Evolutionary conservation across 2,888 invertebrate genomes (phyloP).

Genomic region (Athalia rosae): DNA sequence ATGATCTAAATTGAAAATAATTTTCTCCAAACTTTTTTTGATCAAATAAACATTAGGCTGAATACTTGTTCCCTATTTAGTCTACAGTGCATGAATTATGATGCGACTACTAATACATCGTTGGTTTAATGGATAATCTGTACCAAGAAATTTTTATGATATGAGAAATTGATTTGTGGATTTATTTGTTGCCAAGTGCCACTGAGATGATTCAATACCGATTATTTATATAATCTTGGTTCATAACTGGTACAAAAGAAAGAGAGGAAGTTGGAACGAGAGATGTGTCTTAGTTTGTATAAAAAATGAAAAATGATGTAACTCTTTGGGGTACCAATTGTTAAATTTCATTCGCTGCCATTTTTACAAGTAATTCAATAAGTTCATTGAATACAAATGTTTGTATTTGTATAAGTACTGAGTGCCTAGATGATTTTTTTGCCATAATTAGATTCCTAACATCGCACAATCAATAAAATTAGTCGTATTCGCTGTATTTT

Average conservation of each 20-base stretch:
- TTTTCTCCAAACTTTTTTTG: background rate
- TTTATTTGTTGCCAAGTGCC: background rate
- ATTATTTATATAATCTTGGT: background rate
- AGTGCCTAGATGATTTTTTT: background rate
- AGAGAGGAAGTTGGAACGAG: slow-evolving; percentile 30
- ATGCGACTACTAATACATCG: background rate
- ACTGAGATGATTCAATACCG: slow-evolving; percentile 10
- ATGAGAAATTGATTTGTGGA: background rate
- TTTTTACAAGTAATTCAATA: background rate
- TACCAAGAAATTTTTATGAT: background rate
- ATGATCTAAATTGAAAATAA: too few relatives aligned
- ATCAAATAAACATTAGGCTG: background rate
- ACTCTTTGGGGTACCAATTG: slow-evolving; percentile 4
- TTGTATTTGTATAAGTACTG: background rate
- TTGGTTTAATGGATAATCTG: background rate
- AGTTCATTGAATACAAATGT: background rate
- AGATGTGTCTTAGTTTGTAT: slow-evolving; percentile 41
- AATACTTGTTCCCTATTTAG: background rate
- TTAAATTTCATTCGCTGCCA: background rate
- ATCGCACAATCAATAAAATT: background rate
- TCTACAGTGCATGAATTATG: background rate
- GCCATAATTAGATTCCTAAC: slow-evolving; percentile 10
- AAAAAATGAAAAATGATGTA: slow-evolving; percentile 43
- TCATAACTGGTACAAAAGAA: slow-evolving; percentile 1
- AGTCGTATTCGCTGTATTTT: background rate